These are phyloP conservation scores for Circaetus gallicus DNA, from an alignment of 2,113 vertebrate species.

Conservation along the genomic window DNA sequence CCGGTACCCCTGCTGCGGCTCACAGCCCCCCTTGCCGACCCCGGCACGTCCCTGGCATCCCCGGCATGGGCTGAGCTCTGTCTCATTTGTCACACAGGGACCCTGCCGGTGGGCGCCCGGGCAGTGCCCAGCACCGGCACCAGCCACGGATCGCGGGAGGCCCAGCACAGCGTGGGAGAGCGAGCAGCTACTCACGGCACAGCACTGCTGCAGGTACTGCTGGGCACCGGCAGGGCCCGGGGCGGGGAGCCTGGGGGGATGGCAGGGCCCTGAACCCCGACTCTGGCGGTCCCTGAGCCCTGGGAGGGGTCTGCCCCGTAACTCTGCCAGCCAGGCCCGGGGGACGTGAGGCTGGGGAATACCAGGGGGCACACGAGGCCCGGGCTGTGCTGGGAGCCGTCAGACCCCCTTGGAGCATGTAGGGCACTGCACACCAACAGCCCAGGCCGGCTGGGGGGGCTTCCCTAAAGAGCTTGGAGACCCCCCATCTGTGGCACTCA, in stretches of 20 bases:
- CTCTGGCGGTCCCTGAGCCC: background rate
- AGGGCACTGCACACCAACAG: background rate
- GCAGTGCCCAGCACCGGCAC: background rate
- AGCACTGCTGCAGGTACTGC: background rate
- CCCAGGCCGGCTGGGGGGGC: rapidly evolving
- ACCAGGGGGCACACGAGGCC: rapidly evolving
- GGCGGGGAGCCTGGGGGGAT: background rate
- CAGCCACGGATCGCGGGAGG: rapidly evolving
- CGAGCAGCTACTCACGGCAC: background rate
- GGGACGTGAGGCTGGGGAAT: background rate
- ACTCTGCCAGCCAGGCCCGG: background rate
- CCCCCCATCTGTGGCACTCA: too few relatives aligned
- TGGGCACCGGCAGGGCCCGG: too few relatives aligned
- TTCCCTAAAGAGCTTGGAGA: too few relatives aligned
- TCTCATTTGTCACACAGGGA: conserved; percentile 1
- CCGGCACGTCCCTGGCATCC: rapidly evolving
- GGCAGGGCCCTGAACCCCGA: background rate
- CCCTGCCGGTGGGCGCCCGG: background rate
- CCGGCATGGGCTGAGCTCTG: rapidly evolving
- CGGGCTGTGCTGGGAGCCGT: background rate
- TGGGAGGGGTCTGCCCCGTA: background rate
- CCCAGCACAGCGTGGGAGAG: background rate
- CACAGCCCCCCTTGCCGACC: rapidly evolving
- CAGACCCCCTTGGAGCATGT: too few relatives aligned
- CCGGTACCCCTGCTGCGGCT: rapidly evolving